phyloP scores from a whole-genome alignment of 2,797 vertebrate genomes.

The Megalops cyprinoides region DNA sequence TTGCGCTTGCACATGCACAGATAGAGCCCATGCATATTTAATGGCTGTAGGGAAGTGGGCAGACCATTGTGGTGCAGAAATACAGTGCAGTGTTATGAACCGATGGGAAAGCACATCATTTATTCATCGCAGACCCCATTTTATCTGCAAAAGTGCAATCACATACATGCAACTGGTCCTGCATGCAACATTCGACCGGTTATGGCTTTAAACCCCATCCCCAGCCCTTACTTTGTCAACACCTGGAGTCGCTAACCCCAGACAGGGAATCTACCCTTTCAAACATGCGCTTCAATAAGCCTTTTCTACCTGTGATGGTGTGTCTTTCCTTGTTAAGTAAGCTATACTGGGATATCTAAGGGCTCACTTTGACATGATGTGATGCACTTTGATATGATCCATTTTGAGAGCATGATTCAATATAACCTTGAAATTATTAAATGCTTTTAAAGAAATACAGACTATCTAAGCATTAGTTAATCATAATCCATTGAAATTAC shows the following conservation, averaged over 20 bases:
- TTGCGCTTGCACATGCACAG: slow-evolving; percentile 9
- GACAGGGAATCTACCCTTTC: neutral
- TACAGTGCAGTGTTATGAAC: neutral
- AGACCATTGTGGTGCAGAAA: neutral
- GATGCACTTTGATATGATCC: no score
- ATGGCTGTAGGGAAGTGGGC: neutral
- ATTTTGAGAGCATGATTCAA: no score
- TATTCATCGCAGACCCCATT: neutral
- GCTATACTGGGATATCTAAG: no score
- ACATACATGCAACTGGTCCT: slow-evolving; percentile 8
- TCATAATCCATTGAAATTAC: no score
- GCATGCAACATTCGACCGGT: neutral
- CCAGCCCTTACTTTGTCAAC: neutral
- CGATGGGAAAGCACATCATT: neutral
- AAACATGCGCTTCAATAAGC: neutral
- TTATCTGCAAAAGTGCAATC: slow-evolving; percentile 1
- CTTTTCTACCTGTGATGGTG: neutral
- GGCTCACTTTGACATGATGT: no score
- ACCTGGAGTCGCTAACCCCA: neutral
- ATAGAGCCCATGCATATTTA: slow-evolving; percentile 9
- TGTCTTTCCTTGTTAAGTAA: neutral
- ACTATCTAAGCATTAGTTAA: no score
- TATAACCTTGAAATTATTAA: no score
- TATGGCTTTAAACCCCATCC: neutral
- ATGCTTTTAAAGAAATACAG: no score